Base-by-base conservation (phyloP, 2,113 vertebrate species). In the Syrrhaptes paradoxus region DNA sequence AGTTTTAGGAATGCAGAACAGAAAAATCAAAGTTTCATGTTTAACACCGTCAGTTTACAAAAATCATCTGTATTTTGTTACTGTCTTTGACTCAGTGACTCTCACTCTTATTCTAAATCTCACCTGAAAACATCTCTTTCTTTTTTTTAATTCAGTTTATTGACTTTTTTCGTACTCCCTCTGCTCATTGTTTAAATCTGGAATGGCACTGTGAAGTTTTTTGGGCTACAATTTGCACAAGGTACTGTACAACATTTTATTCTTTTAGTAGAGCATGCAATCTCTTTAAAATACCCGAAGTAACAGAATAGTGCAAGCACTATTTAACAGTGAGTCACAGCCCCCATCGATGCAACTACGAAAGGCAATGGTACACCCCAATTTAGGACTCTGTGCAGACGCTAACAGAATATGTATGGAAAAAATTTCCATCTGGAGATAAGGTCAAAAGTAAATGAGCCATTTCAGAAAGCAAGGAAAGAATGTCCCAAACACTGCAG, bases 401-500 rank as follows among this genome's bases (percentile, higher is more conserved):
- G 65, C 29, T 84, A 65, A 57, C 24, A 45, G 43, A 89, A 28
- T 70, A 81, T 32, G 31, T 86, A 84, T 77, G 85, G 96, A 85
- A 82, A 96, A 91, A 96, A 93, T 89, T 70, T 67, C 66, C 72
- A 85, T 88, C 71, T 94, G 71, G 82, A 93, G 89, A 96, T 95
- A 97, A 97, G 94, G 94, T 96, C 97, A 98, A 45, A 95, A 95
- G 68, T 85, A 96, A 97, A 97, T 72, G 48, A 93, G 87, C 63
- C 52, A 78, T 94, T 97, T 97, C 87, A 96, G 82, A 97, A 96
- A 89, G 84, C 32, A 62, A 85, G 92, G 91, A 87, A 97, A 96
- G 91, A 97, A 97, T 96, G 77, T 78, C 78, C 85, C 54, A 13
- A 95, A 71, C 63, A 17, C 81, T 86, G 83, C 87, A 90, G 83